A percentile compares a stretch with the other conserved stretches of the same genome.
Conservation (phyloP, 2,113 vertebrate species). For the Paedocypris sp. region DNA sequence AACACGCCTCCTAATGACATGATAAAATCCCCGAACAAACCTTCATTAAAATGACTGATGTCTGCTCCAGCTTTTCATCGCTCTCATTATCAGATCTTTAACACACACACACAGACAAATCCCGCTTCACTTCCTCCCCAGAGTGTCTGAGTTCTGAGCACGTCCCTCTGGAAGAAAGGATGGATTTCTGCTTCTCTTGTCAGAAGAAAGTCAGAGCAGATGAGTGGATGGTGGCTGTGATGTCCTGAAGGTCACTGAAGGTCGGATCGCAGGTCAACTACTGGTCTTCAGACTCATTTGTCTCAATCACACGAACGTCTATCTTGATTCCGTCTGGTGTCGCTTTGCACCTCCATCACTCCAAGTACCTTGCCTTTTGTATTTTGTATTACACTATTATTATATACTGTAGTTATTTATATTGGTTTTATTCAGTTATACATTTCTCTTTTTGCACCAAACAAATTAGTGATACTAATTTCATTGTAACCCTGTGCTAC, state of each 20-base stretch:
- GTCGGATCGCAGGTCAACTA: no score
- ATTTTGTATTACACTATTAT: no score
- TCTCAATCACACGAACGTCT: no score
- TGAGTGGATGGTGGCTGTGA: slow-evolving; percentile 2
- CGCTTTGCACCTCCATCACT: no score
- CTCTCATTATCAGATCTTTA: neutral
- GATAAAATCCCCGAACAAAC: neutral
- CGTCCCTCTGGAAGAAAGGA: neutral
- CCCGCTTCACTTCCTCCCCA: neutral
- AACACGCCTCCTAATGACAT: neutral
- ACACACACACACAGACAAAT: neutral
- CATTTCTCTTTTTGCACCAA: no score
- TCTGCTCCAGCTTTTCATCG: neutral
- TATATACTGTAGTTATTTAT: no score
- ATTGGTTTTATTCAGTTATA: no score
- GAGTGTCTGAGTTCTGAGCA: neutral
- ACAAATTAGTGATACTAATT: no score
- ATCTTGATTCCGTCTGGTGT: no score
- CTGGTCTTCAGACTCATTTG: no score
- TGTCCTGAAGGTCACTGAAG: slow-evolving; percentile 2
- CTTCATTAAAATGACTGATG: slow-evolving; percentile 3
- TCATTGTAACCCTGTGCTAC: no score
- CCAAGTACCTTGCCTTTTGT: no score
- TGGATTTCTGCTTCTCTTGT: slow-evolving; percentile 5
- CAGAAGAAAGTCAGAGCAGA: neutral